Base-by-base conservation (phyloP, 35 echinoderm and acorn worm genomes). In the Apostichopus japonicus region DNA sequence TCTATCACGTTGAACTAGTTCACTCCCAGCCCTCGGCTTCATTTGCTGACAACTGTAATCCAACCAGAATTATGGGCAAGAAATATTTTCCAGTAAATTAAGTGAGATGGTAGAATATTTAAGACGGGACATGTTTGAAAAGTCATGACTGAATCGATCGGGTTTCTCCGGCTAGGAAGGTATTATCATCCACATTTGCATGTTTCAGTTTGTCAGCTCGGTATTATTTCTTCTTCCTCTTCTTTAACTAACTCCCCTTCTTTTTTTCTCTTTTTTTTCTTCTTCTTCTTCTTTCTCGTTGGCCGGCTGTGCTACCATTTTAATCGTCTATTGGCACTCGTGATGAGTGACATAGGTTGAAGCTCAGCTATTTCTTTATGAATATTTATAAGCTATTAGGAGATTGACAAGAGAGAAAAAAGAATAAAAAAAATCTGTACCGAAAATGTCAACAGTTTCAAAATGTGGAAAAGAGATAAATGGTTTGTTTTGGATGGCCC, bases 361-460 rank as follows among this genome's bases (percentile, higher is more conserved):
- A 89, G 56, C 86, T 89, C 86, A 73, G 19, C 67, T 89, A 53
- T 89, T 72, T 73, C 59, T 73, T 89, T 73, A 89, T 89, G 86
- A 89, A 89, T 89, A 89, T 89, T 89, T 89, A 89, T 89, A 25
- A 89, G 86, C 86, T 89, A 89, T 89, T 89, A 89, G 86, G 86
- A 89, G 44, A 89, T 89, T 89, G 86, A 73, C 86, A 89, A 89
- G 61, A 24, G 51, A 89, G 86, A 73, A 33, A 17, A 82, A 82
- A 61, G 13, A 61, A 44, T 44, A 44, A 61, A 61, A 61, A 75
- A 89, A 89, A 89, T 89, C 86, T 89, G 54, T 58, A 84, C 54
- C 19, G 53, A 84, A 84, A 84, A 84, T 84, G 56, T 84, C 54
- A 84, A 57, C 81, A 84, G 54, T 84, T 83, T 84, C 15, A 84